Evolutionary conservation across 2,888 invertebrate species (phyloP).

Genomic region (Choristoneura rosaceana): DNA sequence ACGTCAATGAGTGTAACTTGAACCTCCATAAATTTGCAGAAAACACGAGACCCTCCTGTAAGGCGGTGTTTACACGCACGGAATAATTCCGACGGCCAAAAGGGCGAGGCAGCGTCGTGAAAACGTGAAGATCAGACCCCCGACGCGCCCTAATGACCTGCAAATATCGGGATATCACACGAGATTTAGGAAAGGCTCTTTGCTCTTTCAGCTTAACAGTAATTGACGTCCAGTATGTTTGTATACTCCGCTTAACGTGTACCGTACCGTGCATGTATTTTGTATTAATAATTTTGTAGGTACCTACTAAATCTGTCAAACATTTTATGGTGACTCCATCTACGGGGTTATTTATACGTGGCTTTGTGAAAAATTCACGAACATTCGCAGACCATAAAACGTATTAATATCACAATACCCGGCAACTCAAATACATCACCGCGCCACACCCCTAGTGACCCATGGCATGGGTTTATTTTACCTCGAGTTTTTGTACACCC

Average conservation of each 20-base stretch:
- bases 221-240: constrained; percentile 61
- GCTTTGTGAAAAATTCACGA: constrained; percentile 20
- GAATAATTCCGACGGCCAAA: constrained; percentile 55
- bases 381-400: constrained; percentile 16
- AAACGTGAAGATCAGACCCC: constrained; percentile 47
- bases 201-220: constrained; percentile 48
- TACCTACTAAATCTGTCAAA: not conserved
- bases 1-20: constrained; percentile 16
- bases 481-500: constrained; percentile 34
- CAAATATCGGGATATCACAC: constrained; percentile 66
- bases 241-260: constrained; percentile 37
- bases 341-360: not conserved
- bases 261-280: constrained; percentile 4
- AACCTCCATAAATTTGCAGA: constrained; percentile 35
- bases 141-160: constrained; percentile 65
- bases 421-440: constrained; percentile 34
- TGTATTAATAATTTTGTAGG: constrained; percentile 1
- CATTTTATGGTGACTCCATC: not conserved
- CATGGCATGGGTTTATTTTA: constrained; percentile 21
- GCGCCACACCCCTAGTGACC: constrained; percentile 36
- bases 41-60: constrained; percentile 35
- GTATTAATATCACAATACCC: constrained; percentile 27
- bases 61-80: constrained; percentile 51
- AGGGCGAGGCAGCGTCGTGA: constrained; percentile 53
- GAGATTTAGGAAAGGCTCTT: constrained; percentile 56